Evolutionary conservation across 2,888 invertebrate species (phyloP).

Genomic region (Tanypteryx hageni): DNA sequence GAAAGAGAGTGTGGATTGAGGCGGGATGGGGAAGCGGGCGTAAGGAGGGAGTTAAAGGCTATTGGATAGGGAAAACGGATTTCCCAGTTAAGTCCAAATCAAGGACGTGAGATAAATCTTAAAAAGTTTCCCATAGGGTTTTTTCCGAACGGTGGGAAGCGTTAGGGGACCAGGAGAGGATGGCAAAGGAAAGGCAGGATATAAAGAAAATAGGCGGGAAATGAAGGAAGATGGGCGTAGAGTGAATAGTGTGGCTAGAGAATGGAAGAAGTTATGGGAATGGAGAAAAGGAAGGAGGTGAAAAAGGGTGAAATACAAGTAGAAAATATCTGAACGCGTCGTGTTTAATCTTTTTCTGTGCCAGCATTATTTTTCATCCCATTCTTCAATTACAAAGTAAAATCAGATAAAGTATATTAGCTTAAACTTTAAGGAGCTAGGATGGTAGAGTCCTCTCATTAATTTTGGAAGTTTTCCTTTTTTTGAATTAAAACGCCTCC

Average conservation of each 20-base stretch:
- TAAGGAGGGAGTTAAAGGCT: background rate
- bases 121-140: constrained; percentile 52
- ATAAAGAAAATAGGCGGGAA: background rate
- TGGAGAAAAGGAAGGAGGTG: background rate
- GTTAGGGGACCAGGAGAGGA: background rate
- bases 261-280: too few species aligned
- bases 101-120: constrained; percentile 59
- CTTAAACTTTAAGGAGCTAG: too few species aligned
- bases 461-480: too few species aligned
- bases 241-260: too few species aligned
- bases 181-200: background rate
- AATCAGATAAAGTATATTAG: too few species aligned
- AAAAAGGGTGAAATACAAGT: background rate
- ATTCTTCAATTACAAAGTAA: too few species aligned
- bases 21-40: background rate
- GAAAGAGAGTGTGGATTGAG: background rate
- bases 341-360: too few species aligned
- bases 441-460: too few species aligned
- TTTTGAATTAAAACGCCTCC: too few species aligned
- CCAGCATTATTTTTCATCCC: too few species aligned
- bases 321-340: background rate
- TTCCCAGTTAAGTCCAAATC: constrained; percentile 56
- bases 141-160: background rate
- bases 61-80: constrained; percentile 21
- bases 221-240: background rate